A percentile compares a stretch with the other conserved stretches of the same genome.
phyloP scores from a whole-genome alignment of 1,140 invertebrate genomes.

The Habropoda laboriosa region DNA sequence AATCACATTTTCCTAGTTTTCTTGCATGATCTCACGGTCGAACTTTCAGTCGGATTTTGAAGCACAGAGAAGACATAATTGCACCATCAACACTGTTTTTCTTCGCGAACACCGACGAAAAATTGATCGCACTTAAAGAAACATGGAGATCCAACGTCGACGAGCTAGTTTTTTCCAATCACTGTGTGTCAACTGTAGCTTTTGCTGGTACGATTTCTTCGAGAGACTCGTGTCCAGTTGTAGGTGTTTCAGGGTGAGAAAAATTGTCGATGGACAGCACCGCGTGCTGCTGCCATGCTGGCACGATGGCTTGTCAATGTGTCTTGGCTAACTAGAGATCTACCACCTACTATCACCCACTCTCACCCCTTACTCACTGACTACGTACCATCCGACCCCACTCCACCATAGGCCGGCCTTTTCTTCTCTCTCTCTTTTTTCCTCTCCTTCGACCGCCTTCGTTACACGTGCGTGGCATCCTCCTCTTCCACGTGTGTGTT shows the following conservation, averaged over 20 bases:
- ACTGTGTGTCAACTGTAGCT: too few species aligned
- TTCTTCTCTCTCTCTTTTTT: constrained; percentile 56
- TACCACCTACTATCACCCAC: constrained; percentile 76
- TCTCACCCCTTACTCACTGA: constrained; percentile 74
- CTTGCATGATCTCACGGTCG: neutral
- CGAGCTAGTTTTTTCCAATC: too few species aligned
- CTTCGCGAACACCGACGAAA: too few species aligned
- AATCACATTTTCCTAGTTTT: constrained; percentile 1
- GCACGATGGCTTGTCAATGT: constrained; percentile 76
- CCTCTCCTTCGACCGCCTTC: constrained; percentile 4
- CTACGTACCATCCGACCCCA: constrained; percentile 66
- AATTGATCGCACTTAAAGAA: too few species aligned
- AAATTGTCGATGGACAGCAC: constrained; percentile 28
- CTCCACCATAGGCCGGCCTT: constrained; percentile 65
- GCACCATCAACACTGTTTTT: neutral
- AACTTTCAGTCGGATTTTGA: constrained; percentile 64
- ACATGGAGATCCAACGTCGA: too few species aligned
- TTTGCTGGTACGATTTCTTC: too few species aligned
- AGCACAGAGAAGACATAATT: constrained; percentile 61
- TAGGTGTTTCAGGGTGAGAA: too few species aligned
- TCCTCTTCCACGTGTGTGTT: constrained; percentile 41
- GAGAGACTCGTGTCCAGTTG: too few species aligned
- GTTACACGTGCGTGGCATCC: constrained; percentile 10
- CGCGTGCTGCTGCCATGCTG: constrained; percentile 70
- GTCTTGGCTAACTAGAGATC: constrained; percentile 77